phyloP scores from a whole-genome alignment of 2,888 invertebrate genomes.

The Drepanosiphum platanoidis region DNA sequence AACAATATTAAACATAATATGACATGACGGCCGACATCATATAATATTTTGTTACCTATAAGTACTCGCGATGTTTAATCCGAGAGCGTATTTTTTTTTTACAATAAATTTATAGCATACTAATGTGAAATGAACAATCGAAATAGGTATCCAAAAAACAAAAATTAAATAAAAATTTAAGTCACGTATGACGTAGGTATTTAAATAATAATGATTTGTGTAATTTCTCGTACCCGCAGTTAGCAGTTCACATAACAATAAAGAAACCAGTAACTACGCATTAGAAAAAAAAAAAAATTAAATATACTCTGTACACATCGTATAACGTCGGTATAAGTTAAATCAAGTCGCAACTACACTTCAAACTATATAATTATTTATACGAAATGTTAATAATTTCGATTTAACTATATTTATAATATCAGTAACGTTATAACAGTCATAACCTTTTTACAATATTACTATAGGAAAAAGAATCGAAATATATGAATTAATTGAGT shows the following conservation, averaged over 20 bases:
- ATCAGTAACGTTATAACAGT: constrained; percentile 19
- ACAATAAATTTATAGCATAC: background rate
- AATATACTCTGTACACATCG: background rate
- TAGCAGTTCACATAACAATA: background rate
- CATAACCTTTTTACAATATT: constrained; percentile 31
- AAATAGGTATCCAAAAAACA: background rate
- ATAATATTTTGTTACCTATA: too few relatives aligned
- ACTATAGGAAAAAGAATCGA: background rate
- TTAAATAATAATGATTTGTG: background rate
- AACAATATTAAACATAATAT: background rate
- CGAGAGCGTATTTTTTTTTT: background rate
- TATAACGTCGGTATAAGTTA: background rate
- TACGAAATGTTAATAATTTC: constrained; percentile 25
- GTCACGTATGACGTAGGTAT: background rate
- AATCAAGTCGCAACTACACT: background rate
- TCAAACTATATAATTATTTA: background rate
- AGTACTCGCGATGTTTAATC: background rate
- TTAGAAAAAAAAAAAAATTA: too few relatives aligned
- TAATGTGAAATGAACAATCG: background rate
- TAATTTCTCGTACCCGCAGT: background rate
- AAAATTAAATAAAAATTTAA: background rate
- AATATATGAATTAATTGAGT: background rate
- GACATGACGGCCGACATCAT: too few relatives aligned
- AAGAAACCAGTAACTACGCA: background rate
- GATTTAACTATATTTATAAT: background rate